These are phyloP conservation scores for Gymnoscopelus microlampas DNA, from an alignment of 2,797 vertebrate species.

Conservation along the genomic window DNA sequence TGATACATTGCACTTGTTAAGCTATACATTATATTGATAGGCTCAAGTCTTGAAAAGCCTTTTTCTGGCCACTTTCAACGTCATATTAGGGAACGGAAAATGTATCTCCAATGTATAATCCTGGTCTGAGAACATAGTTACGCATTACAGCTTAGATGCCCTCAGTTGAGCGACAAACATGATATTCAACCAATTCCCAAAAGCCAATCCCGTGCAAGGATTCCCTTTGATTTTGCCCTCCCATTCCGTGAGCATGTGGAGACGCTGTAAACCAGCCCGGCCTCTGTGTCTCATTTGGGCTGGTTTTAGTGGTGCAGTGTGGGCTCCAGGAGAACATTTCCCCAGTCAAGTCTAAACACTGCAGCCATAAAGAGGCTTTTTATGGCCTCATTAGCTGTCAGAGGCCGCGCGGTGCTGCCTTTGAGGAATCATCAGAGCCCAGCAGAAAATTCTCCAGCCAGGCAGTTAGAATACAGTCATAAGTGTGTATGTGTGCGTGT, in stretches of 20 bases:
- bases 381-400: slow-evolving; percentile 81
- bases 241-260: slow-evolving; percentile 54
- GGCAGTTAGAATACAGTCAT: slow-evolving; percentile 39
- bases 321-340: slow-evolving; percentile 71
- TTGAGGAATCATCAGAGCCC: slow-evolving; percentile 77
- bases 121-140: slow-evolving; percentile 17
- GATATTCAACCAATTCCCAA: slow-evolving; percentile 32
- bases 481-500: slow-evolving; percentile 29
- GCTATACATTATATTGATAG: slow-evolving; percentile 1
- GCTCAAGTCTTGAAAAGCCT: not conserved
- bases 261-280: slow-evolving; percentile 55
- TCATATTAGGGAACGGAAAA: slow-evolving; percentile 30
- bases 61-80: slow-evolving; percentile 1
- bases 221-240: slow-evolving; percentile 41
- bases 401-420: slow-evolving; percentile 66
- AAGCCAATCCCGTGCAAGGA: not conserved
- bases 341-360: slow-evolving; percentile 75
- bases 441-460: slow-evolving; percentile 53
- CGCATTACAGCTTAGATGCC: slow-evolving; percentile 18
- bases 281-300: slow-evolving; percentile 62
- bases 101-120: slow-evolving; percentile 28
- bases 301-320: slow-evolving; percentile 61
- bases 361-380: slow-evolving; percentile 76
- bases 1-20: slow-evolving; percentile 17
- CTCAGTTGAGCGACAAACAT: slow-evolving; percentile 11